A percentile compares a stretch with the other conserved stretches of the same genome.
phyloP scores from a whole-genome alignment of 2,888 invertebrate species.

The Laothoe populi region DNA sequence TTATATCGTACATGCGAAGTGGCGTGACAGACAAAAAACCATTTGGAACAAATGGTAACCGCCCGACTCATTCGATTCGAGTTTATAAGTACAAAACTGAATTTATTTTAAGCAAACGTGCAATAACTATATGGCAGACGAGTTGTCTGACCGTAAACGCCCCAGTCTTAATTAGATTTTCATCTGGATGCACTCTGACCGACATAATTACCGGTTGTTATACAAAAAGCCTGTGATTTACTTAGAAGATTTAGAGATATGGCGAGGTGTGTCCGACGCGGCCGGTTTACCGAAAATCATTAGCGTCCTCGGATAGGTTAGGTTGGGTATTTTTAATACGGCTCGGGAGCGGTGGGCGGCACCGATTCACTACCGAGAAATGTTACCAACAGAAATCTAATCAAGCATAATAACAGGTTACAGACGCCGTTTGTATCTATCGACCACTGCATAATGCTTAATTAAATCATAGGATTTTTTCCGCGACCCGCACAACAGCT shows the following conservation, averaged over 20 bases:
- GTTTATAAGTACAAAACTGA: conserved; percentile 59
- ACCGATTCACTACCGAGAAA: conserved; percentile 82
- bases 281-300: conserved; percentile 84
- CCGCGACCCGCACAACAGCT: conserved; percentile 68
- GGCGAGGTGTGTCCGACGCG: conserved; percentile 72
- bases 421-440: conserved; percentile 78
- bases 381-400: conserved; percentile 85
- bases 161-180: conserved; percentile 83
- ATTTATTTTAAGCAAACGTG: conserved; percentile 41
- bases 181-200: conserved; percentile 83
- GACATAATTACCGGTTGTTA: conserved; percentile 82
- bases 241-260: conserved; percentile 79
- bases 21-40: conserved; percentile 80
- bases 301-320: conserved; percentile 78
- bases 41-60: conserved; percentile 76
- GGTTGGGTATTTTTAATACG: conserved; percentile 82
- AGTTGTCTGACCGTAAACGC: conserved; percentile 68
- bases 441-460: conserved; percentile 77
- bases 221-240: conserved; percentile 81
- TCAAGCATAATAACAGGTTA: conserved; percentile 85
- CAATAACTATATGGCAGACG: conserved; percentile 66
- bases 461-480: conserved; percentile 81
- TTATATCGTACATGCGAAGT: conserved; percentile 77
- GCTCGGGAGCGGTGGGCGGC: conserved; percentile 83
- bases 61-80: conserved; percentile 74